Base-by-base conservation (phyloP, 2,113 vertebrate genomes). In the Scartelaos histophorus region DNA sequence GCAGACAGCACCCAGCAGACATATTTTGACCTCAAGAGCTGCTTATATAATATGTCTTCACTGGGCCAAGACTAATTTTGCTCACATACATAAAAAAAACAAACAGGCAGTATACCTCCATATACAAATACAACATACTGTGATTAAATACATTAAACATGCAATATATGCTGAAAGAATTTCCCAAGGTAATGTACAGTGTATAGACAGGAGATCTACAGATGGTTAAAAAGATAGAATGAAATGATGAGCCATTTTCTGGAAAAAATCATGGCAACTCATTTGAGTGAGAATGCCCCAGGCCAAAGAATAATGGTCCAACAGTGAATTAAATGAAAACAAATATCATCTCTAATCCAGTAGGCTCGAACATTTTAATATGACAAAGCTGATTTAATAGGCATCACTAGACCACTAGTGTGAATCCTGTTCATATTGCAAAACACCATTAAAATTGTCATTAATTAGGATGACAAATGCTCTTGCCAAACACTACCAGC, bases 301-400 rank as follows among this genome's bases (percentile, higher is more conserved):
- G 25, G 58, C 58, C 58, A 61, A 17, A 61, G 58, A 61, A 61
- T 61, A 61, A 61, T 34, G 25, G 56, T 34, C 25, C 13, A 16
- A 34, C 15, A 34, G 16, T 3, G 13, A 24, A 13, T 13, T 60
- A 29, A 60, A 16, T 60, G 24, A 60, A 60, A 60, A 60, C 3
- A 60, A 60, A 60, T 21, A 57, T 2, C 58, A 61, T 61, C 58
- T 61, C 25, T 61, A 17, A 61, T 61, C 29, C 58, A 60, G 15
- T 16, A 60, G 15, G 16, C 15, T 13, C 16, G 25, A 16, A 61
- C 15, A 61, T 17, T 5, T 58, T 61, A 61, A 34, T 9, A 16
- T 17, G 13, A 61, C 24, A 29, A 61, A 34, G 7, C 6, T 61
- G 24, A 17, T 61, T 61, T 57, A 53, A 53, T 53, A 17, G 49